Evolutionary conservation across 2,888 invertebrate species (phyloP), one percentile per base, ranked within the genome.

Genomic region (Coecobrya sp.): DNA sequence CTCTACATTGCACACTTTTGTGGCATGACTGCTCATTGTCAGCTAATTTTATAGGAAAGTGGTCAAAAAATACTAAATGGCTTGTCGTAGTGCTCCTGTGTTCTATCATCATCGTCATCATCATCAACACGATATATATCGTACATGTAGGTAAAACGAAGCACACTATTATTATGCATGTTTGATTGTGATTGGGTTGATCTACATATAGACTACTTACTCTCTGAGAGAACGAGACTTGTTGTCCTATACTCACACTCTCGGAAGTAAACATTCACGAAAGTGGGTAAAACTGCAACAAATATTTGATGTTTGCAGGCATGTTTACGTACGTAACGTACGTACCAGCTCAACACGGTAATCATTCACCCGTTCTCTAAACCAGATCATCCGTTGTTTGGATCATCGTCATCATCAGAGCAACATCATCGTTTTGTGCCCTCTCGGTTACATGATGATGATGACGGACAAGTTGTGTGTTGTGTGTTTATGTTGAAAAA

Each of bases 301-400:
- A n/a, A 76, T 22, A 22, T 73, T 19, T 73, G 36, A 19, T 76
- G 30, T 16, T 25, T 8, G 25, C 25, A 62, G 1, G 27, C 27
- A 68, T 65, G 27, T 68, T n/a, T 8, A 73, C 8, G 42, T 45
- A 42, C 42, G 36, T 19, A n/a, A 79, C 27, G 25, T 36, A 36
- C 36, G 2, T 36, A 36, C 36, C 3, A 36, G 36, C 36, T 36
- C 79, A 79, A 79, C 52, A 55, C 45, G 25, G 25, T 45, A 79
- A 52, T 13, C 79, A 79, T 79, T 79, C 79, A 79, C 79, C 79
- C 79, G 52, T 79, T 79, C 79, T 52, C 49, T 76, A 45, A 76
- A 76, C 73, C 73, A 76, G 73, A 76, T 76, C 73, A 76, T 68
- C 68, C 68, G 13, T 68, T 68, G 68, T 27, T 16, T 49, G 73